phyloP scores from a whole-genome alignment of 2,113 vertebrate genomes.

The Myotis brandtii region DNA sequence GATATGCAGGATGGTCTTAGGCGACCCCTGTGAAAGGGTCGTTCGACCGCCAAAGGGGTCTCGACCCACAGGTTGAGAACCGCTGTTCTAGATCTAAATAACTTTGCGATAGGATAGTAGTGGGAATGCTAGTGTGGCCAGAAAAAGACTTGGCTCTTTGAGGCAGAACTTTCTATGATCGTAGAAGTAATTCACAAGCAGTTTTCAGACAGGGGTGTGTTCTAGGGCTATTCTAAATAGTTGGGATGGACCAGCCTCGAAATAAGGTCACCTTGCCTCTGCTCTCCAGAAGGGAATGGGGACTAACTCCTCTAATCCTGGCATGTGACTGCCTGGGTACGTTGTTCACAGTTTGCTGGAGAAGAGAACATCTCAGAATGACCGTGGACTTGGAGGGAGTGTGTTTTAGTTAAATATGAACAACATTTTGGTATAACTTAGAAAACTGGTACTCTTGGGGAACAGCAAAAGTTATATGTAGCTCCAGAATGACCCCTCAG shows the following conservation, averaged over 20 bases:
- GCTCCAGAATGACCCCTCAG: not conserved
- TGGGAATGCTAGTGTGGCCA: not conserved
- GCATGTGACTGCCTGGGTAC: not conserved
- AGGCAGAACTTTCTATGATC: slow-evolving; percentile 33
- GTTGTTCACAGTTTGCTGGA: not conserved
- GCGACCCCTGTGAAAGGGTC: too few species aligned
- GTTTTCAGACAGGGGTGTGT: not conserved
- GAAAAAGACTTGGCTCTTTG: slow-evolving; percentile 15
- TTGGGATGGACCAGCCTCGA: slow-evolving; percentile 5
- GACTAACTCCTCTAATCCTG: not conserved
- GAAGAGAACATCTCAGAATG: slow-evolving; percentile 31
- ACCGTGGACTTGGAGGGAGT: slow-evolving; percentile 39
- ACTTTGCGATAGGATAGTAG: not conserved
- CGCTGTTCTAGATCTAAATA: not conserved
- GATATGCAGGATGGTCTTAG: too few species aligned
- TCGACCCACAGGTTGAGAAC: too few species aligned
- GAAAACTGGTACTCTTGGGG: not conserved
- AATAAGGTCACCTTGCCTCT: slow-evolving; percentile 49
- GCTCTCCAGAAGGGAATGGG: not conserved
- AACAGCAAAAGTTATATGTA: not conserved
- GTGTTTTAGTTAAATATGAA: slow-evolving; percentile 49
- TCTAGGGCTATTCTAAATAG: slow-evolving; percentile 2
- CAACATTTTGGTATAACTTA: slow-evolving; percentile 24
- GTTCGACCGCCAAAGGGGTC: too few species aligned
- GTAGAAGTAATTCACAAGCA: slow-evolving; percentile 38